Evolutionary conservation across 2,888 invertebrate species (phyloP).

Genomic region (Xestia ashworthii): DNA sequence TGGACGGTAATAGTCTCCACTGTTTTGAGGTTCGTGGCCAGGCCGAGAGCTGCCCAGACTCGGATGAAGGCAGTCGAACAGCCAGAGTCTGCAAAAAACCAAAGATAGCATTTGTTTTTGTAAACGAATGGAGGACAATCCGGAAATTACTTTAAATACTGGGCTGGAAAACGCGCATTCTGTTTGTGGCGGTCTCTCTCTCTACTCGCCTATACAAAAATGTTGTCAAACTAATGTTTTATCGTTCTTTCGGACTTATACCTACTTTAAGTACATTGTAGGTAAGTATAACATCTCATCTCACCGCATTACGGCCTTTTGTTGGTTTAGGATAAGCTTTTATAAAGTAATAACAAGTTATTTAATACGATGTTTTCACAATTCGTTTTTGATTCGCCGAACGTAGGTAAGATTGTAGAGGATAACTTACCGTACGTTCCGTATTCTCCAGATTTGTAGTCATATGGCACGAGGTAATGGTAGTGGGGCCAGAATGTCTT

Average conservation of each 20-base stretch:
- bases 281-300: neutral
- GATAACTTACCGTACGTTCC: constrained; percentile 92
- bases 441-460: constrained; percentile 95
- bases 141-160: neutral
- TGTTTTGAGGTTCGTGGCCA: constrained; percentile 92
- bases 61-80: constrained; percentile 93
- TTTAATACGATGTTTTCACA: neutral
- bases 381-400: neutral
- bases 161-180: neutral
- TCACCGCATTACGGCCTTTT: neutral
- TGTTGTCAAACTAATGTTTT: neutral
- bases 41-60: constrained; percentile 93
- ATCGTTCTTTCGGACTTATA: neutral
- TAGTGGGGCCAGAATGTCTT: constrained; percentile 95
- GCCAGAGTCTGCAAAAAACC: constrained; percentile 86
- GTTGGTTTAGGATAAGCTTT: neutral
- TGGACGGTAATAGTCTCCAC: constrained; percentile 92
- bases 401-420: neutral
- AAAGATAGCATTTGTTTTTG: neutral
- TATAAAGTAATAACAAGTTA: neutral
- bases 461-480: constrained; percentile 94
- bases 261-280: neutral
- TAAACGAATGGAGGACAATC: neutral
- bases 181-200: neutral
- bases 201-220: neutral